Conservation (phyloP, 2,888 invertebrate species). For the Priocnemis perturbator region DNA sequence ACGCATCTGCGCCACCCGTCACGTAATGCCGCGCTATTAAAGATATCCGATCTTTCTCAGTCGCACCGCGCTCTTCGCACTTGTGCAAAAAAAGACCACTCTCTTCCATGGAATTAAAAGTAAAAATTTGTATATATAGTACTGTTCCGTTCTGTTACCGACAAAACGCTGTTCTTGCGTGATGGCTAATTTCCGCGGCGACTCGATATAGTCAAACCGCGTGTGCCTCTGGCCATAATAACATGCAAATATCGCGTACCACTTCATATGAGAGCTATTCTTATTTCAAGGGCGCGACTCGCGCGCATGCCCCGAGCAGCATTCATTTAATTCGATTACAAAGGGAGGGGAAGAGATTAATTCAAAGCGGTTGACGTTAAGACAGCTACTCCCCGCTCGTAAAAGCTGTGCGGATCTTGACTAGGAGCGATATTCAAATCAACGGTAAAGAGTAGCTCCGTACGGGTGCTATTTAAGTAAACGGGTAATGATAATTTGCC, state of each 20-base stretch:
- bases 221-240: no score
- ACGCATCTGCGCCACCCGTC: constrained; percentile 16
- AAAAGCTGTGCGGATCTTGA: constrained; percentile 96
- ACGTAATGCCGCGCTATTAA: no score
- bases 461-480: constrained; percentile 96
- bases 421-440: constrained; percentile 94
- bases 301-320: no score
- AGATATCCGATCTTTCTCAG: neutral
- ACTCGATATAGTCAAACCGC: no score
- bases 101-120: neutral
- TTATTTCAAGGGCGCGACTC: no score
- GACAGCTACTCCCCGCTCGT: constrained; percentile 98
- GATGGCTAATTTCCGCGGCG: no score
- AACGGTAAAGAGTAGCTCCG: constrained; percentile 95
- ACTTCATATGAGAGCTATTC: no score
- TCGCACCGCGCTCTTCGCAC: constrained; percentile 1
- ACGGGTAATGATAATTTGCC: constrained; percentile 93
- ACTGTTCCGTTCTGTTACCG: neutral
- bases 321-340: no score
- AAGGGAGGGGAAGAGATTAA: constrained; percentile 72
- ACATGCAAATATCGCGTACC: no score
- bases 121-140: neutral
- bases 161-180: no score
- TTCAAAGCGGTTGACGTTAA: constrained; percentile 94
- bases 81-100: no score